phyloP scores from a whole-genome alignment of 2,113 vertebrate species.

The Bubo bubo region DNA sequence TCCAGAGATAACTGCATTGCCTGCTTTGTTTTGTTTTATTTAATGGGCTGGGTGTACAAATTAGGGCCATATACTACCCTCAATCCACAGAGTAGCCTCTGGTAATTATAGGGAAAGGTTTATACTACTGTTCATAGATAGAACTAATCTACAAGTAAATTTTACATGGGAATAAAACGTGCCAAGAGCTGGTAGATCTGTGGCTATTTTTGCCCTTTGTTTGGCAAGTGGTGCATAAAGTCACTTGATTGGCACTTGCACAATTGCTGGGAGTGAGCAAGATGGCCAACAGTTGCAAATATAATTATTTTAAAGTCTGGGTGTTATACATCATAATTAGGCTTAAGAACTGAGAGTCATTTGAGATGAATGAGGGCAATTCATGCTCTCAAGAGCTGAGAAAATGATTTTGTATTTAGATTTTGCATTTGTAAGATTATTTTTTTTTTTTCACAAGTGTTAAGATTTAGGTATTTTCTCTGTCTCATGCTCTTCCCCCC shows the following conservation, averaged over 20 bases:
- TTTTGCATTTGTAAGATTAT: background rate
- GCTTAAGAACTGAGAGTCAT: slow-evolving; percentile 31
- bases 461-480: background rate
- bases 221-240: background rate
- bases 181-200: background rate
- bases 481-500: background rate
- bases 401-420: background rate
- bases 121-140: background rate
- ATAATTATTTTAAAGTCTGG: slow-evolving; percentile 37
- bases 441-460: background rate
- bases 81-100: background rate
- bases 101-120: background rate
- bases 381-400: slow-evolving; percentile 11
- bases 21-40: background rate
- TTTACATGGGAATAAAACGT: background rate
- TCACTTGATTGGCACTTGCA: slow-evolving; percentile 10
- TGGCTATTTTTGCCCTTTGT: background rate
- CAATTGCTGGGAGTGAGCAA: background rate
- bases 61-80: background rate
- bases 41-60: background rate
- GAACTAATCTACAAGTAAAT: background rate
- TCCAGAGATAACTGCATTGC: background rate
- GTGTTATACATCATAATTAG: slow-evolving; percentile 58
- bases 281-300: slow-evolving; percentile 16
- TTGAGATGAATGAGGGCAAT: slow-evolving; percentile 54